phyloP scores from a whole-genome alignment of 2,113 vertebrate species.

The Rhea pennata region DNA sequence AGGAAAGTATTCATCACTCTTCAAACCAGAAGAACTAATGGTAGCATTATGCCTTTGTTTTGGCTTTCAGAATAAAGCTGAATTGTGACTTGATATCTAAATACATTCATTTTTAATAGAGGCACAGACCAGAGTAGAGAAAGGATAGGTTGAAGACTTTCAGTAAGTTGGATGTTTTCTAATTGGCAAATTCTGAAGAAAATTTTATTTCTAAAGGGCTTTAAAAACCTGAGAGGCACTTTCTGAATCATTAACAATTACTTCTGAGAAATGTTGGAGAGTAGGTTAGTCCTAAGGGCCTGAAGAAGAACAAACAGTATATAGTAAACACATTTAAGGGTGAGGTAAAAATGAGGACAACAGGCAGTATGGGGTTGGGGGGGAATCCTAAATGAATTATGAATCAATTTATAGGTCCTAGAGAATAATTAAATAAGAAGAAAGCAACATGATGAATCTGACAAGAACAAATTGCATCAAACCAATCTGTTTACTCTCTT shows the following conservation, averaged over 20 bases:
- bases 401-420: neutral
- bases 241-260: constrained; percentile 20
- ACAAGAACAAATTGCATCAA: neutral
- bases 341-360: neutral
- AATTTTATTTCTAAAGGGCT: neutral
- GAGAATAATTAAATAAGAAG: constrained; percentile 7
- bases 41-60: neutral
- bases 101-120: no score
- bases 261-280: neutral
- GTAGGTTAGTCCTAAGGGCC: neutral
- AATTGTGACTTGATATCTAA: neutral
- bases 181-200: neutral
- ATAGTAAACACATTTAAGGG: neutral
- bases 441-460: neutral
- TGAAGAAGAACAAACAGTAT: neutral
- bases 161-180: neutral
- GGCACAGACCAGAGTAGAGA: neutral
- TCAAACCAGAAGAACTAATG: neutral
- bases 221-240: neutral
- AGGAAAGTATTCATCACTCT: neutral
- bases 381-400: neutral
- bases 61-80: neutral
- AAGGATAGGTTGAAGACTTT: neutral
- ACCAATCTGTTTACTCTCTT: neutral
- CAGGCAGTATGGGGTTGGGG: neutral